Base-by-base conservation (phyloP, 2,113 vertebrate species). In the Pelmatolapia mariae region DNA sequence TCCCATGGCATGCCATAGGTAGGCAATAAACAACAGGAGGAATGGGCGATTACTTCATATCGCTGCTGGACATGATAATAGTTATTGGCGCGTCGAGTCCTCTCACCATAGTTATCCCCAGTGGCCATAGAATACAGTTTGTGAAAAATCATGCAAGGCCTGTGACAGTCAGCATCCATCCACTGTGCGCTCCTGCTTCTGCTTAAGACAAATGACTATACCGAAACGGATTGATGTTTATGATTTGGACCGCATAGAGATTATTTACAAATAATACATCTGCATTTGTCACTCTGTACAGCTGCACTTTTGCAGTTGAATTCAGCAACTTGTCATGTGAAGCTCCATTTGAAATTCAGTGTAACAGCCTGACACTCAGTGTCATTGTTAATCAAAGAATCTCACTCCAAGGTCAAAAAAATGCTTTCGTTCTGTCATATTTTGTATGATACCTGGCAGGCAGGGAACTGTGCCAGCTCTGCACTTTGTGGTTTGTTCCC, bases 31-130 rank as follows among this genome's bases (percentile, higher is more conserved):
- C 91, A 94, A 94, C 92, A 87, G 85, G 90, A 81, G 81, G 91
- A 94, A 96, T 91, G 95, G 91, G 88, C 91, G 94, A 96, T 95
- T 96, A 97, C 93, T 92, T 92, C 91, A 95, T 93, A 95, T 92
- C 81, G 87, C 93, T 91, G 78, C 89, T 66, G 94, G 95, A 95
- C 95, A 94, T 92, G 93, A 92, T 96, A 94, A 94, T 96, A 90
- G 95, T 94, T 95, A 95, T 93, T 94, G 92, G 83, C 80, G 26
- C 61, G 2, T 33, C 11, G 87, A 82, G 85, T 90, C 85, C 87
- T 85, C 84, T 92, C 50, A 87, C 85, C 68, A 81, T 81, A 71
- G 80, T 86, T 83, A 82, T 93, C 92, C 89, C 90, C 91, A 85
- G 15, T 81, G 83, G 90, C 87, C 33, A 52, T 4, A 47, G 81